Evolutionary conservation across 2,888 invertebrate genomes (phyloP).

Genomic region (Drosophila anceps): DNA sequence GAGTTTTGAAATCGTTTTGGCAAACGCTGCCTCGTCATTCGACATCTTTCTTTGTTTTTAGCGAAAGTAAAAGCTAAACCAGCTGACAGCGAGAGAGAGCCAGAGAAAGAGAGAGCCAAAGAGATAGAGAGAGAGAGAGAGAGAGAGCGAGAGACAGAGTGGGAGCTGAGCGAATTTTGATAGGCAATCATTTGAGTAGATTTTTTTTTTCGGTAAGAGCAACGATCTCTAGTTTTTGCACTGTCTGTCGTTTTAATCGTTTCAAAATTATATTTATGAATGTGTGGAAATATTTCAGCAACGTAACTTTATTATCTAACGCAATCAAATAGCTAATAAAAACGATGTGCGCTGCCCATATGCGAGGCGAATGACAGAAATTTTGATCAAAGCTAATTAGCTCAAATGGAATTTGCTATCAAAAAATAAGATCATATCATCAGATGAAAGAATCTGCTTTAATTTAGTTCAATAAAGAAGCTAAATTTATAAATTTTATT

Average conservation of each 20-base stretch:
- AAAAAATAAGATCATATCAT: not conserved
- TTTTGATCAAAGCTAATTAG: constrained; percentile 4
- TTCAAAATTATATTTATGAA: constrained; percentile 28
- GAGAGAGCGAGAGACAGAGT: constrained; percentile 3
- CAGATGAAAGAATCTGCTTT: not conserved
- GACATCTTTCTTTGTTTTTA: constrained; percentile 41
- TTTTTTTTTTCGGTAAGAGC: constrained; percentile 26
- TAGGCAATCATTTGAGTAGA: constrained; percentile 20
- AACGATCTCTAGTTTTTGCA: constrained; percentile 33
- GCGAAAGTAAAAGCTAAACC: constrained; percentile 58
- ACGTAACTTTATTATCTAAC: constrained; percentile 9
- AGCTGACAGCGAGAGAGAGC: constrained; percentile 32
- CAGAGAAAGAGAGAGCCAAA: not conserved
- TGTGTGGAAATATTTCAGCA: constrained; percentile 11
- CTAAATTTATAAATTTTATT: not conserved
- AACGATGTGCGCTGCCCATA: not conserved
- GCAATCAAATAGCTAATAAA: not conserved
- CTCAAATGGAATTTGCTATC: not conserved
- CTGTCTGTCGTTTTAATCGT: constrained; percentile 29
- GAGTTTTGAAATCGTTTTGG: constrained; percentile 56
- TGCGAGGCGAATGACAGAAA: not conserved
- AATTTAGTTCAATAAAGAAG: not conserved
- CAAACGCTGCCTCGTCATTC: constrained; percentile 15
- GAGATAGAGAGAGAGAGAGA: not conserved
- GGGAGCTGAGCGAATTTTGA: constrained; percentile 17